A percentile compares a stretch with the other conserved stretches of the same genome.
phyloP scores from a whole-genome alignment of 2,888 invertebrate species.

The Drosophila silvestris region DNA sequence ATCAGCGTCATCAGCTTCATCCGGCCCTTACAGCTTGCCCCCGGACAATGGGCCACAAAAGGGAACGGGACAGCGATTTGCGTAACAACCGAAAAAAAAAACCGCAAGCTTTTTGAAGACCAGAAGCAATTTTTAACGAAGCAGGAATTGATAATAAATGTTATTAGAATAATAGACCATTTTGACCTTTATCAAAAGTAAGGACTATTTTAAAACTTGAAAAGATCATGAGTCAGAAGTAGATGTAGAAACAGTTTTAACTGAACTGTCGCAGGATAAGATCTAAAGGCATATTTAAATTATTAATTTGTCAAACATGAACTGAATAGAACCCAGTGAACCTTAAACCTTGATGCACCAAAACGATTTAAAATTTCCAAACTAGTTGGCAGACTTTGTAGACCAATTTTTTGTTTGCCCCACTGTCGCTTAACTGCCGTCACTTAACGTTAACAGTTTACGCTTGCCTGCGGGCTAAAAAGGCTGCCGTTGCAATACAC shows the following conservation, averaged over 20 bases:
- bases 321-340: slow-evolving; percentile 2
- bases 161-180: slow-evolving; percentile 19
- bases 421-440: slow-evolving; percentile 79
- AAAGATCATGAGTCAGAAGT: background rate
- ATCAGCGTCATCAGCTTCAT: slow-evolving; percentile 80
- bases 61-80: slow-evolving; percentile 1
- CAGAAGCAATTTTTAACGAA: slow-evolving; percentile 34
- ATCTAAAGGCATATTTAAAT: background rate
- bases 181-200: background rate
- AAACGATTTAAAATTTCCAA: background rate
- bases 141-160: slow-evolving; percentile 21
- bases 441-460: slow-evolving; percentile 80
- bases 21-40: slow-evolving; percentile 62
- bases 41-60: slow-evolving; percentile 47
- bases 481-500: slow-evolving; percentile 73
- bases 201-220: background rate
- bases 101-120: slow-evolving; percentile 9
- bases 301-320: slow-evolving; percentile 9
- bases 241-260: background rate
- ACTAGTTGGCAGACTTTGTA: background rate
- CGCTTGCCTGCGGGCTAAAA: slow-evolving; percentile 79
- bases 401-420: slow-evolving; percentile 38
- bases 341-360: background rate
- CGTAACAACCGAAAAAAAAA: slow-evolving; percentile 9
- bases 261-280: background rate